Percentiles rank a stretch among this genome's conserved stretches.
phyloP scores from a whole-genome alignment of 2,888 invertebrate species.

The Amphipoea lucens region DNA sequence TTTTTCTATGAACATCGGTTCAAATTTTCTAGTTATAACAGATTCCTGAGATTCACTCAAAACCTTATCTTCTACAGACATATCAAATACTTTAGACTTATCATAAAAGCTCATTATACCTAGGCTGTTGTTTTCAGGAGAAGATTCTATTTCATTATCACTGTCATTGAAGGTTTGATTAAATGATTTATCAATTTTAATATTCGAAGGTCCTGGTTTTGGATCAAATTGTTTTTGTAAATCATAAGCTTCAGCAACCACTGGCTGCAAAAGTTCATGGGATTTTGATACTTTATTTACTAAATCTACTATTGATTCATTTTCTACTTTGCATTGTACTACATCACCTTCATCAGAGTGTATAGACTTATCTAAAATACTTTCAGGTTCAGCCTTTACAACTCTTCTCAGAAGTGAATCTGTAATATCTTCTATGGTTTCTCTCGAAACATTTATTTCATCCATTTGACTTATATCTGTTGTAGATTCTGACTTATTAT shows the following conservation, averaged over 20 bases:
- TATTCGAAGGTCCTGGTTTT: constrained; percentile 81
- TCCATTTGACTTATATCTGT: constrained; percentile 72
- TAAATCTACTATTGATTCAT: constrained; percentile 71
- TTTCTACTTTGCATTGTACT: constrained; percentile 52
- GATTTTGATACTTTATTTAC: constrained; percentile 72
- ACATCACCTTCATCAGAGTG: constrained; percentile 53
- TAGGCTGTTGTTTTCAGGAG: constrained; percentile 76
- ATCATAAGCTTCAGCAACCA: constrained; percentile 79
- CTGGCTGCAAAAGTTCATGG: constrained; percentile 56
- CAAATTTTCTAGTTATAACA: constrained; percentile 15
- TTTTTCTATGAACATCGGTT: constrained; percentile 18
- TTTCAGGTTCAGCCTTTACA: constrained; percentile 71
- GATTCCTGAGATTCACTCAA: constrained; percentile 15
- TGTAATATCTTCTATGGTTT: constrained; percentile 79
- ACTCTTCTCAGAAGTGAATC: constrained; percentile 74
- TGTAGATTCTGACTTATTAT: constrained; percentile 53
- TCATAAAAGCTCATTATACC: constrained; percentile 86
- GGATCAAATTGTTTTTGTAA: constrained; percentile 79
- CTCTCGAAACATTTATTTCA: constrained; percentile 83
- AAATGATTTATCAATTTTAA: constrained; percentile 54
- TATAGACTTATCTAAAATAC: constrained; percentile 64
- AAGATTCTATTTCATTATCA: constrained; percentile 75
- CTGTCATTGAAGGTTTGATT: constrained; percentile 61
- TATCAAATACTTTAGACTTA: constrained; percentile 83
- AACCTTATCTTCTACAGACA: constrained; percentile 71